Evolutionary conservation across 2,113 vertebrate species (phyloP), one percentile per base, ranked within the genome.

Genomic region (Anhinga anhinga): DNA sequence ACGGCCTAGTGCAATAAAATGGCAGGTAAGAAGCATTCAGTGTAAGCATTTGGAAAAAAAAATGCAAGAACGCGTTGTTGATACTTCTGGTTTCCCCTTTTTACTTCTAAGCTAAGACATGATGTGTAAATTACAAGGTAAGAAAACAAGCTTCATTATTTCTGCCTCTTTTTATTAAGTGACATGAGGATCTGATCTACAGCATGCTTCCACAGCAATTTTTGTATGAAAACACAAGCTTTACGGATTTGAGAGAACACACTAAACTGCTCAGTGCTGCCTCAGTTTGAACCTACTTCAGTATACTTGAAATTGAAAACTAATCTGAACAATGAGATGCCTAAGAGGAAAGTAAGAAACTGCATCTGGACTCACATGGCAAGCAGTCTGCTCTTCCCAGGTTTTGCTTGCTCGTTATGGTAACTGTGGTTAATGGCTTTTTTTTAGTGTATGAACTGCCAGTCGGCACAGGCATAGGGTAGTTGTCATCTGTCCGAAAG

Each of bases 381-480:
- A 16, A 47, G 30, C 21, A 21, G 23, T 14, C 19, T 82, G 11
- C 7, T 45, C 59, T 15, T 56, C 23, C 26, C 17, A 42, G 49
- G 29, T 40, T 53, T 15, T n/a, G 17, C 36, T 50, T 89, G 26
- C 42, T 82, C 7, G 3, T 21, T 55, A 3, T 9, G 16, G 36
- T 56, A 74, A 30, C 30, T 11, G 38, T 42, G 30, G 34, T 61
- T 55, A 47, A 53, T 21, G 32, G 25, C 21, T 19, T 61, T 77
- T 50, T 55, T 52, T 40, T 15, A 36, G 23, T 6, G 18, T 36
- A 10, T 44, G 44, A 52, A 10, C 38, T 34, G 36, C 44, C 42
- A 9, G 25, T 10, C 50, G 36, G 9, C 2, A 2, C 26, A 29
- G 34, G 6, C 27, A 15, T 10, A 12, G 1, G 5, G 15, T 17